phyloP scores from a whole-genome alignment of 2,888 invertebrate species.

The Galerucella calmariensis region DNA sequence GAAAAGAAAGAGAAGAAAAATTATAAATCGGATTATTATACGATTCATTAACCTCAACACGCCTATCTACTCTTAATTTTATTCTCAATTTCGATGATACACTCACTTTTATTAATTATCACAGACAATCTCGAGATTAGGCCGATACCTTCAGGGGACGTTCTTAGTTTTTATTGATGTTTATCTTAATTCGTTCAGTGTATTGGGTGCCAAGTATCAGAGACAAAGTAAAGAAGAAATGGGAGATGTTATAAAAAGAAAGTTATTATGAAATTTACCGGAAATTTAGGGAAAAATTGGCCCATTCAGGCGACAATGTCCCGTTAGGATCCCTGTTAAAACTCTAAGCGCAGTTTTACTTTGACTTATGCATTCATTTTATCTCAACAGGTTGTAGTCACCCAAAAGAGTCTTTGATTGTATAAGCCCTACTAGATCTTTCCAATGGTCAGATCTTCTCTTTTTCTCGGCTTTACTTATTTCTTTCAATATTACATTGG shows the following conservation, averaged over 20 bases:
- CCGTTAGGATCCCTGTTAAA: too few relatives aligned
- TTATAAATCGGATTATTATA: conserved; percentile 1
- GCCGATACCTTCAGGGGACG: neutral
- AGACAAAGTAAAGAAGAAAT: neutral
- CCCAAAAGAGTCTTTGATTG: too few relatives aligned
- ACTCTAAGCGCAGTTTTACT: too few relatives aligned
- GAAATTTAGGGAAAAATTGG: too few relatives aligned
- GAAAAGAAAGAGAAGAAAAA: conserved; percentile 1
- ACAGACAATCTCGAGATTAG: conserved; percentile 14
- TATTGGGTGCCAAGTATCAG: neutral
- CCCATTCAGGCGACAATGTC: too few relatives aligned
- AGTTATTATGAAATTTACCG: neutral
- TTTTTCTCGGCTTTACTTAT: too few relatives aligned
- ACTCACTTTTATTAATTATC: conserved; percentile 22
- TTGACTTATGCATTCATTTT: too few relatives aligned
- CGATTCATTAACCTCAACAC: conserved; percentile 16
- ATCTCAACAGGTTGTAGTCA: too few relatives aligned
- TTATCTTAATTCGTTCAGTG: conserved; percentile 13
- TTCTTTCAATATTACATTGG: too few relatives aligned
- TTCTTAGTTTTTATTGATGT: neutral
- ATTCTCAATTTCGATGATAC: conserved; percentile 22
- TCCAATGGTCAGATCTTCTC: too few relatives aligned
- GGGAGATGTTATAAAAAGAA: neutral
- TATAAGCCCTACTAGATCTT: too few relatives aligned
- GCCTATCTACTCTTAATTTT: conserved; percentile 10